These are phyloP conservation scores for Fregetta grallaria DNA, from an alignment of 2,113 vertebrate species.

Conservation along the genomic window DNA sequence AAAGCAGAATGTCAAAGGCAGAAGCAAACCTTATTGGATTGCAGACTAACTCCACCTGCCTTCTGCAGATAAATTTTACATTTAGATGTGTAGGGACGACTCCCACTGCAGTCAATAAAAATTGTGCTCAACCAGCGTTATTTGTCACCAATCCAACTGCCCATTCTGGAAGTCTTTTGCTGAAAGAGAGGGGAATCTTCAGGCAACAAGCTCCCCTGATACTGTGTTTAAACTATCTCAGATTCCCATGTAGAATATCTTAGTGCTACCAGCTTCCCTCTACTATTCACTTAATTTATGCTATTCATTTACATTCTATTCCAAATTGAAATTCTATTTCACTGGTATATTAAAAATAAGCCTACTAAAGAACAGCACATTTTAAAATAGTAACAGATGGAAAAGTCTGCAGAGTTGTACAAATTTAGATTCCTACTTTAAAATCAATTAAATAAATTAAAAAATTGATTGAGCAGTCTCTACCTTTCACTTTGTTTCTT, in stretches of 20 bases:
- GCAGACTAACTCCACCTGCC: constrained; percentile 25
- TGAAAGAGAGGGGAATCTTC: not conserved
- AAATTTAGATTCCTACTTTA: not conserved
- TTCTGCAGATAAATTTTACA: constrained; percentile 55
- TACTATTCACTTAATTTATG: constrained; percentile 13
- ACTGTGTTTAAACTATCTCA: not conserved
- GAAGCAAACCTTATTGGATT: constrained; percentile 13
- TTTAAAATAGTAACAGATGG: constrained; percentile 31
- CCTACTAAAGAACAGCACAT: not conserved
- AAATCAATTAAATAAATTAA: not conserved
- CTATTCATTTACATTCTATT: not conserved
- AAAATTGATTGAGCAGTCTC: not conserved
- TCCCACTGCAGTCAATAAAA: constrained; percentile 42
- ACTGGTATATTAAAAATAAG: constrained; percentile 16
- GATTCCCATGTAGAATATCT: not conserved
- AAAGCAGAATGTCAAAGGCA: constrained; percentile 27
- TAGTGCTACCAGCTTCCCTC: not conserved
- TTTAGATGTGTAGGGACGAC: constrained; percentile 1
- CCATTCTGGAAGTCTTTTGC: not conserved
- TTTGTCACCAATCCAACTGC: not conserved
- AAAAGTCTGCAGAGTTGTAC: not conserved
- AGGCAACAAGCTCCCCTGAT: not conserved
- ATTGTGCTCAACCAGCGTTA: not conserved
- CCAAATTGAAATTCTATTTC: constrained; percentile 7
- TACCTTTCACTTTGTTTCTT: not conserved